Conservation (phyloP, 2,888 invertebrate genomes). For the Leistus spinibarbis region DNA sequence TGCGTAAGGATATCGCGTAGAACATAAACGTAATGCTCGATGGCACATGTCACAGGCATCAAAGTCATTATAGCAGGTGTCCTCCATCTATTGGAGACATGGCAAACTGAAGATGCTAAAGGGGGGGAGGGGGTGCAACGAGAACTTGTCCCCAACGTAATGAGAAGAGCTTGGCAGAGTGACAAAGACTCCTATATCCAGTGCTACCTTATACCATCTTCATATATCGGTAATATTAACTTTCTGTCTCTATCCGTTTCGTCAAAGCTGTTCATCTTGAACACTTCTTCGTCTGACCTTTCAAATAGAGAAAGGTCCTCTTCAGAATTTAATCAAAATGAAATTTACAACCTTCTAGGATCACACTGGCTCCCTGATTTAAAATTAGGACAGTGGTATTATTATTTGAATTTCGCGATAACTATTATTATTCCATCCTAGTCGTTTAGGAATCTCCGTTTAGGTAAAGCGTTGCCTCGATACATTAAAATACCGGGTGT, state of each 20-base stretch:
- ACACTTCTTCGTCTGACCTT: neutral
- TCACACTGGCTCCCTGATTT: too few relatives aligned
- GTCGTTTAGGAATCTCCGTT: too few relatives aligned
- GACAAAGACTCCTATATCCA: neutral
- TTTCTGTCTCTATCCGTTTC: slow-evolving; percentile 9
- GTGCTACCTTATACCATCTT: slow-evolving; percentile 24
- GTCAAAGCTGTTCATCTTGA: neutral
- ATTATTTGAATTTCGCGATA: too few relatives aligned
- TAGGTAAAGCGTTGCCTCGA: neutral
- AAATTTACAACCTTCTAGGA: slow-evolving; percentile 29
- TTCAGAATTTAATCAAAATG: slow-evolving; percentile 39
- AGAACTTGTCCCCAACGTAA: neutral
- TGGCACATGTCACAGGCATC: slow-evolving; percentile 37
- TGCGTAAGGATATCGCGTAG: slow-evolving; percentile 6
- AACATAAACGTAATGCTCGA: slow-evolving; percentile 8
- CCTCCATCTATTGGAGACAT: slow-evolving; percentile 22
- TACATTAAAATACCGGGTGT: slow-evolving; percentile 37
- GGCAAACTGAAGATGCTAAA: neutral
- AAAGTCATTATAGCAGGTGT: slow-evolving; percentile 36
- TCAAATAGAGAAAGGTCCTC: neutral
- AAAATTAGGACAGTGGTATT: too few relatives aligned
- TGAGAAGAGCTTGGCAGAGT: neutral
- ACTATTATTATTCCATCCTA: too few relatives aligned
- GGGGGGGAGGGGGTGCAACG: neutral
- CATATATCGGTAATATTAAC: slow-evolving; percentile 38